Evolutionary conservation across 2,888 invertebrate genomes (phyloP), one percentile per base, ranked within the genome.

Genomic region (Phymatocera aterrima): DNA sequence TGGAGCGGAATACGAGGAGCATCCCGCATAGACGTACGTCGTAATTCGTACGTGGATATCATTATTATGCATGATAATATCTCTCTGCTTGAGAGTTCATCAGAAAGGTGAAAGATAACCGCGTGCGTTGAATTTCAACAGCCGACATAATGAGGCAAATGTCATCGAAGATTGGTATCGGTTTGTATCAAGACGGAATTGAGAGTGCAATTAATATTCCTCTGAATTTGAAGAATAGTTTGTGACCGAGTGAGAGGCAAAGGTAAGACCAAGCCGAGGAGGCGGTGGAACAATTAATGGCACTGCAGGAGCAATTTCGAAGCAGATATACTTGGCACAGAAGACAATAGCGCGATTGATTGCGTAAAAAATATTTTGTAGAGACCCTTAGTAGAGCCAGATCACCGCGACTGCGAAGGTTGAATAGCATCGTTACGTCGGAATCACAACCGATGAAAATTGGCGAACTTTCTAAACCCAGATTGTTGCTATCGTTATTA

Each of bases 301-400:
- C 57, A 3, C n/a, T n/a, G n/a, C 28, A 28, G 15, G 15, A 57
- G 57, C 4, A 57, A 28, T 61, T 61, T 37, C 5, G 34, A 37
- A 18, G 24, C 61, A 5, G 61, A 61, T 61, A 43, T 43, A 61
- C 61, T 61, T 61, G n/a, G 18, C 15, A 61, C n/a, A 61, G 61
- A 61, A 61, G 6, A 61, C 61, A 61, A 61, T 61, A 61, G 61
- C 37, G 61, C n/a, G n/a, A n/a, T 61, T 61, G 61, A 61, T 61
- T 61, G 34, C 61, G 18, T 61, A 37, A 34, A 61, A 61, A 61
- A 61, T 34, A 61, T 61, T 43, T 28, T 5, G 57, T 57, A 57
- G n/a, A n/a, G 57, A 57, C 57, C 57, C 57, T 57, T 57, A 57
- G n/a, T n/a, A 57, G 40, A 57, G 57, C 28, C 57, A 57, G 57